Percentiles rank a stretch among this genome's conserved stretches.
phyloP scores from a whole-genome alignment of 37 sponge, comb jelly and placozoan genomes.

The Aphrocallistes beatrix region DNA sequence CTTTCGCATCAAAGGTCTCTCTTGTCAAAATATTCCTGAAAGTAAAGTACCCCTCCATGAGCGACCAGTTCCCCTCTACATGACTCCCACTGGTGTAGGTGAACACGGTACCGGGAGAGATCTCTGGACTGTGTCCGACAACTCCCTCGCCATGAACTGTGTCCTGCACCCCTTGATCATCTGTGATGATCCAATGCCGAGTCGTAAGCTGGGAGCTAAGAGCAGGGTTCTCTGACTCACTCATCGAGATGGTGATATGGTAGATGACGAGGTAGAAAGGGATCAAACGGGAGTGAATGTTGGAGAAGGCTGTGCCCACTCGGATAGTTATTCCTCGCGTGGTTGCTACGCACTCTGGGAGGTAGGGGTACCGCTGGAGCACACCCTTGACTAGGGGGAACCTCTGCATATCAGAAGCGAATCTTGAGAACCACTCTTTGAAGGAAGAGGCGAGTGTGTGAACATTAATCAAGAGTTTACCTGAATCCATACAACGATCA shows the following conservation, averaged over 20 bases:
- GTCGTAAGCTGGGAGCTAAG: constrained; percentile 12
- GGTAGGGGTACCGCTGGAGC: constrained; percentile 20
- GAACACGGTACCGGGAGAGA: constrained; percentile 27
- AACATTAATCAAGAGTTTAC: not conserved
- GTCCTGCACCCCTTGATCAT: constrained; percentile 11
- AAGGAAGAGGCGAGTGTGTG: constrained; percentile 6
- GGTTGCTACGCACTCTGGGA: constrained; percentile 24
- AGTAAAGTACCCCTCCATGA: constrained; percentile 34
- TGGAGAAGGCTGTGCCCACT: constrained; percentile 32
- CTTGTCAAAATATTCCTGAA: constrained; percentile 17
- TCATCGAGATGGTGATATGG: constrained; percentile 13
- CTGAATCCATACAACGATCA: not conserved
- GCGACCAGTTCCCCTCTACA: constrained; percentile 18
- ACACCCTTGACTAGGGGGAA: constrained; percentile 1
- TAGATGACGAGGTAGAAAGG: not conserved
- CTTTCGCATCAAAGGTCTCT: not conserved
- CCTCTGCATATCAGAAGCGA: not conserved
- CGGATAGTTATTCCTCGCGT: constrained; percentile 25
- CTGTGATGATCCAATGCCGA: constrained; percentile 30
- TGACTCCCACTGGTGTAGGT: constrained; percentile 35
- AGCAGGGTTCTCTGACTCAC: not conserved
- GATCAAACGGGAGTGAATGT: not conserved
- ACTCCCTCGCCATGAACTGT: constrained; percentile 33
- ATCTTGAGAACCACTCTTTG: constrained; percentile 21
- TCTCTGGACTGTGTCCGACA: constrained; percentile 28